Evolutionary conservation across 1,140 invertebrate species (phyloP).

Genomic region (Ditylenchus dipsaci): DNA sequence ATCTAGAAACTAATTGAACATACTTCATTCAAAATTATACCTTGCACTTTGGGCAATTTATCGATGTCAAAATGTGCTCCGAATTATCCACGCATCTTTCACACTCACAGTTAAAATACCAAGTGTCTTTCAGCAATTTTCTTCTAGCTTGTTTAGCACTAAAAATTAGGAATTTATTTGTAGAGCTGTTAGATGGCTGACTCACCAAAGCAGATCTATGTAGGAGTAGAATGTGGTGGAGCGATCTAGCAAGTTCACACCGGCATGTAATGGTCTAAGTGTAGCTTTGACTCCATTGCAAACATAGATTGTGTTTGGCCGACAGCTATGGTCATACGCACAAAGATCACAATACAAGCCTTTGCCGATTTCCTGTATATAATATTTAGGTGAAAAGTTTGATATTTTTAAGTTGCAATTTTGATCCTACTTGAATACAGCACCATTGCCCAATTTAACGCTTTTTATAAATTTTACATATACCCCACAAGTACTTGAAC

Average conservation of each 20-base stretch:
- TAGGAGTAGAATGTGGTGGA: slow-evolving; percentile 52
- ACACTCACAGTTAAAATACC: slow-evolving; percentile 53
- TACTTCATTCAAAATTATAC: too few species aligned
- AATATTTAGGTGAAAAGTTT: slow-evolving; percentile 10
- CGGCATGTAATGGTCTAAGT: slow-evolving; percentile 33
- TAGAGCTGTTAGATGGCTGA: neutral
- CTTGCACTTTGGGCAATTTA: slow-evolving; percentile 44
- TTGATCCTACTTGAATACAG: too few species aligned
- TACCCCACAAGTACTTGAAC: too few species aligned
- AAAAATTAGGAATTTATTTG: slow-evolving; percentile 23
- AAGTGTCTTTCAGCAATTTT: slow-evolving; percentile 50
- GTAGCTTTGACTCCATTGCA: slow-evolving; percentile 50
- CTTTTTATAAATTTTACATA: too few species aligned
- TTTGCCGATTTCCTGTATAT: slow-evolving; percentile 54
- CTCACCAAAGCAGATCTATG: slow-evolving; percentile 50
- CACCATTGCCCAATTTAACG: too few species aligned
- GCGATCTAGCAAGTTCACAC: slow-evolving; percentile 39
- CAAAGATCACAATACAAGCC: slow-evolving; percentile 57
- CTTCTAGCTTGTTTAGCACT: slow-evolving; percentile 47
- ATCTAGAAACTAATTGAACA: slow-evolving; percentile 27
- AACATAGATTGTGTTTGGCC: slow-evolving; percentile 49
- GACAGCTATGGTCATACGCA: slow-evolving; percentile 54
- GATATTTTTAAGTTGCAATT: slow-evolving; percentile 12
- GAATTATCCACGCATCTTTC: slow-evolving; percentile 42
- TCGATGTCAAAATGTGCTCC: slow-evolving; percentile 51